Base-by-base conservation (phyloP, 2,888 invertebrate species). In the Cremastinae sp. region DNA sequence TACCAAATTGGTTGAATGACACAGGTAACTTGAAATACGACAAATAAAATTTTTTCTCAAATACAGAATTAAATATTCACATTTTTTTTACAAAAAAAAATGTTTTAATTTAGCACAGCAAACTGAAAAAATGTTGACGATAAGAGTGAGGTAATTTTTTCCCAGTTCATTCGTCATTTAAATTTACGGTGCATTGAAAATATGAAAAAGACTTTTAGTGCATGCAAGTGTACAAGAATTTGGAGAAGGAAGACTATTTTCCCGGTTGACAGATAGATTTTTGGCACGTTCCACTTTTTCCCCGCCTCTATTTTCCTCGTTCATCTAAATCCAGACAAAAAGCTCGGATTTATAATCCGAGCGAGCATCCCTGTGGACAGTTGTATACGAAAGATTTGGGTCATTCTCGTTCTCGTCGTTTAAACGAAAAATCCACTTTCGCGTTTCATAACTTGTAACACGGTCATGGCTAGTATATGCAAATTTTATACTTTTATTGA, bases 331-430 rank as follows among this genome's bases (percentile, higher is more conserved):
- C 47, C 22, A 45, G 41, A 72, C 64, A 43, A 58, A 28, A 28
- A 72, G 64, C 49, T 9, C 12, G 8, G 51, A 64, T 72, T 72
- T 56, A 58, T 51, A 58, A 64, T 72, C 20, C 41, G 22, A 37
- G 22, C 56, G 66, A 20, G 37, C 22, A 10, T 55, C 56, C 16
- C 53, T 8, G 59, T 62, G 18, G 43, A 47, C 28, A 16, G 35
- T 47, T 22, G 14, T 43, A 4, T n/a, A 14, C 16, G 10, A 9
- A 35, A 51, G 18, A 73, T 73, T 66, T 65, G 51, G 72, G 72
- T 73, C 72, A 65, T 65, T 45, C 58, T 69, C 69, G 51, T 59
- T 28, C 28, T 35, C 37, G 47, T 49, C 53, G 20, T 64, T 45
- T 58, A 22, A 45, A 51, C 51, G 12, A 62, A 7, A 28, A 9